Evolutionary conservation across 2,113 vertebrate genomes (phyloP), one percentile per base, ranked within the genome.

Genomic region (Uria lomvia): DNA sequence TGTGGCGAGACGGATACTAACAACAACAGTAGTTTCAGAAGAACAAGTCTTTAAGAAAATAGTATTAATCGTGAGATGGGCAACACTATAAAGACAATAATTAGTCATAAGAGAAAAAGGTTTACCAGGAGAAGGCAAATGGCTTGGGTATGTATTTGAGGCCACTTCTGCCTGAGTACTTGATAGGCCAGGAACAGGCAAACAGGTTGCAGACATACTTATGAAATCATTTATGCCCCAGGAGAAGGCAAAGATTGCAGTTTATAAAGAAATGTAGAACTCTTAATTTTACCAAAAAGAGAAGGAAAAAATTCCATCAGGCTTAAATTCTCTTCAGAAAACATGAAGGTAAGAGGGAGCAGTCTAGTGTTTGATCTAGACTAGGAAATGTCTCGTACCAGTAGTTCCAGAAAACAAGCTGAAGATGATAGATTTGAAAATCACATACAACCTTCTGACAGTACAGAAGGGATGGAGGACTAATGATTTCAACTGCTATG

Each of bases 51-150:
- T 76, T 58, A 40, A 58, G 56, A 70, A 92, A 75, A 13, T 1
- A 27, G 36, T 53, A 16, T 17, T 45, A 29, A n/a, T 38, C 0
- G 0, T 42, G 2, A 63, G 26, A 43, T 42, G 22, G 26, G 29
- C 19, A 79, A 26, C 34, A 34, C 9, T 70, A 13, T 47, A 38
- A 68, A 68, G 32, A 27, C 15, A 70, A 11, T 38, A 21, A 63
- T 9, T 40, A 84, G 16, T 17, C 22, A 34, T 74, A 74, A 52
- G 22, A 70, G 30, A 88, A 76, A 3, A 52, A 88, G 14, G 19
- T 47, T 76, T 86, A 40, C 15, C 32, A 70, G 67, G 24, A 78
- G 55, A 62, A 40, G 17, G 10, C 6, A 71, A 59, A 47, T 65
- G 55, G 20, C 24, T 86, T 70, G 36, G 24, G 5, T 50, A n/a